phyloP scores from a whole-genome alignment of 2,888 invertebrate species.

The Andrena praecox region DNA sequence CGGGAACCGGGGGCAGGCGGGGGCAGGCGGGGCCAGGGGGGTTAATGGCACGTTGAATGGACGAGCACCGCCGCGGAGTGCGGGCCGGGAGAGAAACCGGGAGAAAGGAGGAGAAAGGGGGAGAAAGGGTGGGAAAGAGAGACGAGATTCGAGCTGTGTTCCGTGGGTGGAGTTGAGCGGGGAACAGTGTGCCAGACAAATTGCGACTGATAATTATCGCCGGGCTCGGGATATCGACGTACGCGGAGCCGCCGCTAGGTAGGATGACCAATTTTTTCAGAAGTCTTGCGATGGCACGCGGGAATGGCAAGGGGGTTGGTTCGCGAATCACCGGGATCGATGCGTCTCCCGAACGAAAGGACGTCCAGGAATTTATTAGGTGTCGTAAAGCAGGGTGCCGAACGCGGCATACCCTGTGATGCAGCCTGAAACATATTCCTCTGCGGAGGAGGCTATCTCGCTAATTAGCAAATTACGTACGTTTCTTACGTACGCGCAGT shows the following conservation, averaged over 20 bases:
- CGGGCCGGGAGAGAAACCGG: too few species aligned
- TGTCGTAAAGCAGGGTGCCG: background rate
- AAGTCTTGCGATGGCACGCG: background rate
- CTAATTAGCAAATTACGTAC: too few species aligned
- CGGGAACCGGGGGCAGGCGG: background rate
- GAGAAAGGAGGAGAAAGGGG: too few species aligned
- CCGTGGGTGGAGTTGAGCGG: constrained; percentile 43
- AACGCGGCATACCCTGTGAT: background rate
- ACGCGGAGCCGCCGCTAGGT: constrained; percentile 4
- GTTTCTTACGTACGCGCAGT: too few species aligned
- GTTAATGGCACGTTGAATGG: constrained; percentile 46
- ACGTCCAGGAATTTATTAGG: background rate
- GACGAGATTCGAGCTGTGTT: constrained; percentile 27
- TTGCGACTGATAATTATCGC: constrained; percentile 57
- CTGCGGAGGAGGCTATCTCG: too few species aligned
- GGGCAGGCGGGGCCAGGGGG: constrained; percentile 2
- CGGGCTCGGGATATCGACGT: constrained; percentile 32
- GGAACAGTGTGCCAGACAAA: constrained; percentile 50
- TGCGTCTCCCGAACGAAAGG: background rate
- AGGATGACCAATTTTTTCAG: constrained; percentile 45
- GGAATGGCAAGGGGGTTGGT: constrained; percentile 28
- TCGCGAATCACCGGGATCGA: constrained; percentile 26
- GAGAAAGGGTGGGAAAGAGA: background rate
- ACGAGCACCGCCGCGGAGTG: constrained; percentile 4
- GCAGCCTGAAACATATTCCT: too few species aligned